Evolutionary conservation across 2,888 invertebrate species (phyloP).

Genomic region (Pimpla rufipes): DNA sequence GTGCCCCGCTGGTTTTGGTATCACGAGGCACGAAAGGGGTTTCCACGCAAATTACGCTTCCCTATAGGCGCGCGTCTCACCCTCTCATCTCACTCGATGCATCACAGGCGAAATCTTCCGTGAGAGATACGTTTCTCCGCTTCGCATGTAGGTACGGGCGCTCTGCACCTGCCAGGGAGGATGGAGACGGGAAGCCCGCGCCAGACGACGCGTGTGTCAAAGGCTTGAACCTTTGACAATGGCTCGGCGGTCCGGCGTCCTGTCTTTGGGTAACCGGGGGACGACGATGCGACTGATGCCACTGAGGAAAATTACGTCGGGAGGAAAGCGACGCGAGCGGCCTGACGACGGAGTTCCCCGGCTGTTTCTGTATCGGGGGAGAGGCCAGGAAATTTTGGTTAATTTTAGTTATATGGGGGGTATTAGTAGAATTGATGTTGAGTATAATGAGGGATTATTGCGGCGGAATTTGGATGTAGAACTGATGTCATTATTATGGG

Average conservation of each 20-base stretch:
- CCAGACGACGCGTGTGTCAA: slow-evolving; percentile 53
- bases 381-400: too few relatives aligned
- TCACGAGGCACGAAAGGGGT: slow-evolving; percentile 13
- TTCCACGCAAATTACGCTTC: slow-evolving; percentile 26
- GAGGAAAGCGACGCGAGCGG: too few relatives aligned
- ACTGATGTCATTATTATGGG: too few relatives aligned
- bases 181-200: slow-evolving; percentile 22
- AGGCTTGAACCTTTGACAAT: slow-evolving; percentile 49
- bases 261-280: not conserved
- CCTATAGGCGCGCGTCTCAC: not conserved
- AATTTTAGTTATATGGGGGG: too few relatives aligned
- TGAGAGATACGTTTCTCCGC: slow-evolving; percentile 17
- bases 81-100: slow-evolving; percentile 3
- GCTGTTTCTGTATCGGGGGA: too few relatives aligned
- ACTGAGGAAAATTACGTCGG: not conserved
- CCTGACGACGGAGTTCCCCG: too few relatives aligned
- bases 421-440: too few relatives aligned
- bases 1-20: not conserved
- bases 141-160: too few relatives aligned
- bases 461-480: too few relatives aligned
- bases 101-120: not conserved
- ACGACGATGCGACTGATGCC: not conserved
- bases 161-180: too few relatives aligned
- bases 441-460: too few relatives aligned
- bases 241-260: not conserved